These are phyloP conservation scores for Salarias fasciatus DNA, from an alignment of 2,797 vertebrate species.

Conservation along the genomic window DNA sequence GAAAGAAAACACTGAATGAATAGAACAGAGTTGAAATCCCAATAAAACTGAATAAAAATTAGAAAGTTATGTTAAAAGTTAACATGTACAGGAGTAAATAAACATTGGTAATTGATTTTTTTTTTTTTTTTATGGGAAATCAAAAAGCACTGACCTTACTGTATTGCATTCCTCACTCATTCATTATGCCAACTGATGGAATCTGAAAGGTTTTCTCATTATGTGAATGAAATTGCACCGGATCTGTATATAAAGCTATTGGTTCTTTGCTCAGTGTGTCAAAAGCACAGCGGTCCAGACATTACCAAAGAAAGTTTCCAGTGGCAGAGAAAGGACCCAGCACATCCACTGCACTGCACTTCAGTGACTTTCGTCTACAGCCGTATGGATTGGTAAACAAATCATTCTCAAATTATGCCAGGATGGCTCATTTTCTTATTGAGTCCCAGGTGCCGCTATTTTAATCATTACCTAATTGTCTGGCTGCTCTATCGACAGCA, in stretches of 20 bases:
- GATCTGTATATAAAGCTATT: slow-evolving; percentile 6
- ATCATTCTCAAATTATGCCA: slow-evolving; percentile 91
- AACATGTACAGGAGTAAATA: too few relatives aligned
- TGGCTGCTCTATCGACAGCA: slow-evolving; percentile 93
- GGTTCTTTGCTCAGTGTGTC: slow-evolving; percentile 16
- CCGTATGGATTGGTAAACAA: slow-evolving; percentile 90
- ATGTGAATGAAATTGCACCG: too few relatives aligned
- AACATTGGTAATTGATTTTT: too few relatives aligned
- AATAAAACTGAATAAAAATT: too few relatives aligned
- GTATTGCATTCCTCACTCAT: too few relatives aligned
- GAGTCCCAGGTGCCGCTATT: slow-evolving; percentile 87
- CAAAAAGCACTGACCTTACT: too few relatives aligned
- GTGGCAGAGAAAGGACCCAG: slow-evolving; percentile 50
- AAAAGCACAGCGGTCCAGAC: slow-evolving; percentile 3
- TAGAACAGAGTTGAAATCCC: too few relatives aligned
- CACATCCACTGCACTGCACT: slow-evolving; percentile 76
- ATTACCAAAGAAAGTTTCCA: slow-evolving; percentile 61
- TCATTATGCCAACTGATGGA: too few relatives aligned
- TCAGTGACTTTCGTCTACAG: slow-evolving; percentile 75
- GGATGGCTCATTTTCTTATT: slow-evolving; percentile 91
- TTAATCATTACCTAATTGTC: slow-evolving; percentile 99
- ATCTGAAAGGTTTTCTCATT: too few relatives aligned
- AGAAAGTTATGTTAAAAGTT: too few relatives aligned
- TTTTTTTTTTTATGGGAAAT: too few relatives aligned
- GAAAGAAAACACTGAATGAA: too few relatives aligned